phyloP scores from a whole-genome alignment of 2,113 vertebrate species.

The Nyctibius bracteatus region DNA sequence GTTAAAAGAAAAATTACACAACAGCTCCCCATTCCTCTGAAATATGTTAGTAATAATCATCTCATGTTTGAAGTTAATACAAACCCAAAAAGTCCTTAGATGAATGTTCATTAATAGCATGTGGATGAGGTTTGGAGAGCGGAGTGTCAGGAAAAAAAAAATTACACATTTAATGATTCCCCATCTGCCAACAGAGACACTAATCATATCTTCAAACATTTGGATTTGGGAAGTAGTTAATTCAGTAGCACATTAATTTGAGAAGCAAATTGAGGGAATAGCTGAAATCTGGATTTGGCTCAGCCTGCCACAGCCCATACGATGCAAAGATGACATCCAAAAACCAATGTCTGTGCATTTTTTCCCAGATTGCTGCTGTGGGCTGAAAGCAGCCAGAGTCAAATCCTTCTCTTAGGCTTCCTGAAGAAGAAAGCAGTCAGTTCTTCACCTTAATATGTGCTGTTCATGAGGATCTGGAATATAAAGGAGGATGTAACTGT shows the following conservation, averaged over 20 bases:
- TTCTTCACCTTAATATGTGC: background rate
- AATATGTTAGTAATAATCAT: conserved; percentile 45
- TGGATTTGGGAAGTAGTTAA: background rate
- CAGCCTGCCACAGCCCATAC: background rate
- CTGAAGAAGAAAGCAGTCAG: background rate
- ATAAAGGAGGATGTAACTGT: background rate
- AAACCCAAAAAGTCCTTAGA: background rate
- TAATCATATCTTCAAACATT: conserved; percentile 41
- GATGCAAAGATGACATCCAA: conserved; percentile 44
- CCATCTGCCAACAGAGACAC: background rate
- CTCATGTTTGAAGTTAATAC: conserved; percentile 14
- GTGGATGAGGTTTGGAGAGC: conserved; percentile 26
- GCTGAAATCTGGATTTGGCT: conserved; percentile 30
- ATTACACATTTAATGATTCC: conserved; percentile 20
- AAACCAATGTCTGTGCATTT: background rate
- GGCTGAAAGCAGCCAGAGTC: background rate
- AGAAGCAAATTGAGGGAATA: conserved; percentile 28
- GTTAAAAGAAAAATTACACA: background rate
- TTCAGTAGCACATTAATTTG: conserved; percentile 20
- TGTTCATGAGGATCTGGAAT: background rate
- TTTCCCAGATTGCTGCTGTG: conserved; percentile 14
- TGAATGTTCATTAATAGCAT: conserved; percentile 48
- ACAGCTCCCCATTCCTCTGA: background rate
- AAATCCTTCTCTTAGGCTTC: background rate
- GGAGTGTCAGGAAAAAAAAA: conserved; percentile 25